Base-by-base conservation (phyloP, 2,888 invertebrate genomes). In the Chloroclystis v-ata region DNA sequence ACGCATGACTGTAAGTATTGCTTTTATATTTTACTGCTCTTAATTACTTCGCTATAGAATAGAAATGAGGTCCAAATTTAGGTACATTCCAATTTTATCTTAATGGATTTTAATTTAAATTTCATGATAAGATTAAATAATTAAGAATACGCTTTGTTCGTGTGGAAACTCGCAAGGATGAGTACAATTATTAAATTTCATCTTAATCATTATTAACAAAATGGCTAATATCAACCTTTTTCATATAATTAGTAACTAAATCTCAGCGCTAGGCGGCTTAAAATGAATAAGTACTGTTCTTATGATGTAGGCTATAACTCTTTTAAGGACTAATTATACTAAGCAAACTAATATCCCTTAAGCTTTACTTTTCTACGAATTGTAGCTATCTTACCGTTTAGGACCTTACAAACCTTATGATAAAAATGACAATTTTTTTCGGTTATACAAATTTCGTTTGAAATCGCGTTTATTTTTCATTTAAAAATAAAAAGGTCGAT, bases 241-340 rank as follows among this genome's bases (percentile, higher is more conserved):
- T 20, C 30, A 8, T 32, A n/a, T 7, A n/a, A 26, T 33, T 47
- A 13, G 35, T 29, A 20, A 8, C 11, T 39, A 11, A 5, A 14
- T 9, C 54, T 56, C 50, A 49, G 47, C 42, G 39, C 57, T 57
- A 49, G 56, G 57, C 53, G 57, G 57, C 48, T 53, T 44, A 59
- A 57, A 29, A 52, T 28, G 60, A 73, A 67, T 75, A 83, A 73
- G 67, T 75, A 83, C 79, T 77, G 81, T 84, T 86, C 86, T 86
- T 87, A 87, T 87, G 86, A 87, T 63, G 67, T 86, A 85, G 84
- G 82, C 79, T 86, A 83, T 80, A 81, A 75, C 43, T 70, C 72
- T 67, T 59, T 71, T 82, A 81, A 83, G 78, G 60, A 72, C 75
- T 80, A 49, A 40, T 77, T 57, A 54, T 75, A 81, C 63, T 79